Conservation (phyloP, 1,140 invertebrate genomes). For the Tetramorium alpestre region DNA sequence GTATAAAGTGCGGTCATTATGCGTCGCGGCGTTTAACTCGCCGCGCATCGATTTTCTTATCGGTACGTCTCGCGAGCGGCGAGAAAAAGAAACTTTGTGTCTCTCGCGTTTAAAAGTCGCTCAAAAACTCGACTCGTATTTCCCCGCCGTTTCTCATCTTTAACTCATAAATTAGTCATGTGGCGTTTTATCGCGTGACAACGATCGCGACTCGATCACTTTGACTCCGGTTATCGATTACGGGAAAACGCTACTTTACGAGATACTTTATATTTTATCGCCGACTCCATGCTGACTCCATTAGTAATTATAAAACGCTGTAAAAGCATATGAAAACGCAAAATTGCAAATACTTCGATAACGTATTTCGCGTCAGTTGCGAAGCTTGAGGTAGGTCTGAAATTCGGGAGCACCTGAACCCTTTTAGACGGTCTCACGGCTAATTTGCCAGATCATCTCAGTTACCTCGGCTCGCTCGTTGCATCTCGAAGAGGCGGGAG, state of each 20-base stretch:
- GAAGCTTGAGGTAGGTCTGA: slow-evolving; percentile 41
- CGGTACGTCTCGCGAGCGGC: slow-evolving; percentile 24
- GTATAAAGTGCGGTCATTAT: slow-evolving; percentile 53
- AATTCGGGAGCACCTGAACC: neutral
- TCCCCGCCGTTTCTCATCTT: slow-evolving; percentile 24
- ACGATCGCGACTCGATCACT: slow-evolving; percentile 42
- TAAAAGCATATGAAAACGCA: neutral
- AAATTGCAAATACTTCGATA: slow-evolving; percentile 11
- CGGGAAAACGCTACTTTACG: neutral
- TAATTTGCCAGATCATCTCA: slow-evolving; percentile 65
- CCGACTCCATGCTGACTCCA: neutral
- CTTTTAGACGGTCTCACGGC: slow-evolving; percentile 45
- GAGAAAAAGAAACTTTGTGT: slow-evolving; percentile 44
- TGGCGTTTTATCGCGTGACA: slow-evolving; percentile 33
- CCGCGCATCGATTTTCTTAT: slow-evolving; percentile 56
- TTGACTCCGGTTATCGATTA: slow-evolving; percentile 38
- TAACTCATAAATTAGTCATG: slow-evolving; percentile 49
- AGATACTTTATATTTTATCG: slow-evolving; percentile 17
- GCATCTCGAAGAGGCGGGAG: slow-evolving; percentile 52
- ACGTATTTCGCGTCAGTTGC: slow-evolving; percentile 36
- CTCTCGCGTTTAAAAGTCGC: slow-evolving; percentile 33
- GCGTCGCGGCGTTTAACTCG: slow-evolving; percentile 52
- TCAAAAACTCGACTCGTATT: slow-evolving; percentile 35
- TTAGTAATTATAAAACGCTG: neutral
- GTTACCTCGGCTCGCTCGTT: slow-evolving; percentile 25